Evolutionary conservation across 1,140 invertebrate species (phyloP).

Genomic region (Cydia fagiglandana): DNA sequence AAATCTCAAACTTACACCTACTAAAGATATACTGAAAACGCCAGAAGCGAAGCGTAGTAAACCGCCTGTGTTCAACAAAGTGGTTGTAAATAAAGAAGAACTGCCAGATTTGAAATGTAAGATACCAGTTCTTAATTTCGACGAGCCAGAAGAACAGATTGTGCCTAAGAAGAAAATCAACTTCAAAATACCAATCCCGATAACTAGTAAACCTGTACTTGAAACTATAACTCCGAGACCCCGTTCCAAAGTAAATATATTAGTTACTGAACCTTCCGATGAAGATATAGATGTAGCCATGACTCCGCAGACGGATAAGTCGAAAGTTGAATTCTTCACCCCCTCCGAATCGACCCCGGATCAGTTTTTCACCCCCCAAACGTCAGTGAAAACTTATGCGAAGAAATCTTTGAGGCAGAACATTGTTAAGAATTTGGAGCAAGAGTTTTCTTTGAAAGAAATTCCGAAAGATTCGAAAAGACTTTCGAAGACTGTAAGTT

Average conservation of each 20-base stretch:
- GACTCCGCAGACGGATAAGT: constrained; percentile 39
- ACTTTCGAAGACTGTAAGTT: neutral
- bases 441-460: constrained; percentile 52
- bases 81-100: constrained; percentile 56
- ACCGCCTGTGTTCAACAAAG: constrained; percentile 34
- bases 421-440: constrained; percentile 63
- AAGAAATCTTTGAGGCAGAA: constrained; percentile 42
- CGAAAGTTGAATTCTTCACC: constrained; percentile 49
- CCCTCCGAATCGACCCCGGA: constrained; percentile 52
- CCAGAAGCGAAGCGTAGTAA: constrained; percentile 45
- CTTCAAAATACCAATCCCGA: constrained; percentile 63
- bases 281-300: constrained; percentile 25
- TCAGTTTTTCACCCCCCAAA: constrained; percentile 59
- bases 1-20: constrained; percentile 47
- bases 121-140: constrained; percentile 53
- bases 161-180: constrained; percentile 35
- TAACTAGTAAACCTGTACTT: constrained; percentile 47
- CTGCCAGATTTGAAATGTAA: constrained; percentile 55
- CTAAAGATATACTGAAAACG: constrained; percentile 43
- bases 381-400: constrained; percentile 55
- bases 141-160: constrained; percentile 41
- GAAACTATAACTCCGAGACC: constrained; percentile 51
- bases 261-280: constrained; percentile 38
- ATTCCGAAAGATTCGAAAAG: neutral
- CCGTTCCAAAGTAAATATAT: constrained; percentile 44